Evolutionary conservation across 2,797 vertebrate species (phyloP), one percentile per base, ranked within the genome.

Genomic region (Melanotaenia boesemani): DNA sequence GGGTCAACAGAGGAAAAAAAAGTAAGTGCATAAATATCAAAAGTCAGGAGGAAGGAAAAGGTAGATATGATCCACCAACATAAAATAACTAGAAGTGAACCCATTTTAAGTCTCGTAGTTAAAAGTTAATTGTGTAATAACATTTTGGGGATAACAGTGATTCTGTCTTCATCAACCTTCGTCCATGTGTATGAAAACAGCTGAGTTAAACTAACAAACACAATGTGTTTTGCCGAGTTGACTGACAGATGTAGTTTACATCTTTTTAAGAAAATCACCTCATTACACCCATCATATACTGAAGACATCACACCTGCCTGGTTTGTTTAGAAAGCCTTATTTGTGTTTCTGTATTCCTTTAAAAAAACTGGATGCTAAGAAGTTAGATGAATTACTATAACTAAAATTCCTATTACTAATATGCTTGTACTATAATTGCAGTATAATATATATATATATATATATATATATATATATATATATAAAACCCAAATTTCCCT

Each of bases 21-120:
- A 44, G 36, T 16, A 52, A 39, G 72, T 54, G 76, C 1, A 36
- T 36, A 0, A 59, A 63, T 60, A 77, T 82, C 8, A 30, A 65
- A 54, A 64, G 54, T 24, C 7, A 26, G 11, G 63, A 70, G 70
- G 32, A 9, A 64, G 73, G 58, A 46, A 73, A 46, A 72, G 26
- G 63, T 64, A 9, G 3, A 20, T 48, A 48, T 9, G 6, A n/a
- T 18, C 4, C 62, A 63, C 18, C 10, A 18, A 44, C 50, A n/a
- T 66, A 24, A 70, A 78, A 74, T 46, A 2, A 30, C 26, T 30
- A 8, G 20, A 50, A n/a, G 2, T n/a, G 20, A 46, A 20, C 44
- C 20, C 5, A 20, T 20, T 48, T 2, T 20, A 50, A n/a, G 46
- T 50, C 13, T 56, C 15, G 4, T 3, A 1, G 24, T 8, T 26